A percentile compares a stretch with the other conserved stretches of the same genome.
These are phyloP conservation scores for Proctacanthus coquilletti DNA, from an alignment of 1,140 invertebrate genomes.

Conservation along the genomic window DNA sequence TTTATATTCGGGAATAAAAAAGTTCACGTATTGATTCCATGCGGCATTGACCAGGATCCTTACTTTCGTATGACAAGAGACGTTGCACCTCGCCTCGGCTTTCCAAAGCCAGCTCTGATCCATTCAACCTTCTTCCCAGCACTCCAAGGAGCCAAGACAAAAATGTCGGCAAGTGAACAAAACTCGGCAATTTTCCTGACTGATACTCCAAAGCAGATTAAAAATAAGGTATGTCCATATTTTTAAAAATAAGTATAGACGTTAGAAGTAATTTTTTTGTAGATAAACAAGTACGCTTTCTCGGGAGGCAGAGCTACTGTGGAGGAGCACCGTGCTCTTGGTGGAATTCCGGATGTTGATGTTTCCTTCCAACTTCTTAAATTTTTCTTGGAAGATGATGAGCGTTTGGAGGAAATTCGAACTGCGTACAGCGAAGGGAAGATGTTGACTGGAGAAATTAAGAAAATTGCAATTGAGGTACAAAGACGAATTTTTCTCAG, in stretches of 20 bases:
- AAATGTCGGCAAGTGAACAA: slow-evolving; percentile 93
- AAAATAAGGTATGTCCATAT: slow-evolving; percentile 60
- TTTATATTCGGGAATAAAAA: slow-evolving; percentile 79
- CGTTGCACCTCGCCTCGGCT: slow-evolving; percentile 78
- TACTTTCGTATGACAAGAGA: slow-evolving; percentile 98
- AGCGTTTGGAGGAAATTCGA: slow-evolving; percentile 65
- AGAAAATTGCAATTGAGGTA: slow-evolving; percentile 75
- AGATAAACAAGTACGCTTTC: slow-evolving; percentile 98
- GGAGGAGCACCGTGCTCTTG: slow-evolving; percentile 79
- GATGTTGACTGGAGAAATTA: slow-evolving; percentile 86
- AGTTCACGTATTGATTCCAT: slow-evolving; percentile 85
- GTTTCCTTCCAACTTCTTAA: slow-evolving; percentile 90
- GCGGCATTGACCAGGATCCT: slow-evolving; percentile 99
- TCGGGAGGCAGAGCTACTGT: slow-evolving; percentile 87
- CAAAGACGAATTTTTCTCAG: slow-evolving; percentile 1
- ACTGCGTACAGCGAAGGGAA: slow-evolving; percentile 76
- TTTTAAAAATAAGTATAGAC: not conserved
- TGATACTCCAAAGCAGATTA: slow-evolving; percentile 92
- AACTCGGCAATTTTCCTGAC: slow-evolving; percentile 92
- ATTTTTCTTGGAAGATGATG: slow-evolving; percentile 94
- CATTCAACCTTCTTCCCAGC: slow-evolving; percentile 94
- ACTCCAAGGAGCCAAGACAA: slow-evolving; percentile 88
- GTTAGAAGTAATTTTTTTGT: slow-evolving; percentile 6
- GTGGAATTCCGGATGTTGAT: slow-evolving; percentile 93
- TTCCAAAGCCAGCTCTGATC: slow-evolving; percentile 83